phyloP scores from a whole-genome alignment of 2,888 invertebrate species.

The Hipparchia sbordonii region DNA sequence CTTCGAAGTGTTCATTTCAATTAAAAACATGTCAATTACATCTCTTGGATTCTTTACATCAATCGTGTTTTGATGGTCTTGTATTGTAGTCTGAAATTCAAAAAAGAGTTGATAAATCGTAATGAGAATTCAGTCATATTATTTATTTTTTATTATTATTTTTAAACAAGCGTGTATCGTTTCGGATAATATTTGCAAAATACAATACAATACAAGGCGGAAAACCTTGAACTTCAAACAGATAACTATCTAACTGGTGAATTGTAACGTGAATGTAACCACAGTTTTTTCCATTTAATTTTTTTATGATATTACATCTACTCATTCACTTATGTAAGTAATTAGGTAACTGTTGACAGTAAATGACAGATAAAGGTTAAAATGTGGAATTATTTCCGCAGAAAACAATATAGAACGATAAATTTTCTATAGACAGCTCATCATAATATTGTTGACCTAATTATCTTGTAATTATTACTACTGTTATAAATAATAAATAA shows the following conservation, averaged over 20 bases:
- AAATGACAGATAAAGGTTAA: neutral
- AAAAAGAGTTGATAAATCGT: neutral
- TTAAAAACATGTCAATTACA: conserved; percentile 86
- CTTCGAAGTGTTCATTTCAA: conserved; percentile 78
- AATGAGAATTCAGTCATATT: neutral
- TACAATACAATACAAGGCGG: conserved; percentile 2
- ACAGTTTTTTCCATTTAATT: neutral
- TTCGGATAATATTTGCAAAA: conserved; percentile 9
- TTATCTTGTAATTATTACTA: conserved; percentile 2
- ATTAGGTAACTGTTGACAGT: neutral
- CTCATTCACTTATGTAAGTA: neutral
- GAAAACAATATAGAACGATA: conserved; percentile 11
- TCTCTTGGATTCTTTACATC: conserved; percentile 77
- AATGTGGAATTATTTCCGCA: neutral
- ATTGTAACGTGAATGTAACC: neutral
- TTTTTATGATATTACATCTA: neutral
- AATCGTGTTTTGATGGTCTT: conserved; percentile 74
- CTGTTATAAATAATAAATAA: neutral
- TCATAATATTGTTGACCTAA: conserved; percentile 7
- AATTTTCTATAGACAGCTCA: neutral
- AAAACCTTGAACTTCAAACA: conserved; percentile 18
- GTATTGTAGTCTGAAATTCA: conserved; percentile 71
- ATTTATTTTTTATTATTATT: no score
- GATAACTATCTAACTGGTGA: neutral
- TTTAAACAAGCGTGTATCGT: neutral